Conservation (phyloP, 2,113 vertebrate genomes). For the Seriola dumerili region DNA sequence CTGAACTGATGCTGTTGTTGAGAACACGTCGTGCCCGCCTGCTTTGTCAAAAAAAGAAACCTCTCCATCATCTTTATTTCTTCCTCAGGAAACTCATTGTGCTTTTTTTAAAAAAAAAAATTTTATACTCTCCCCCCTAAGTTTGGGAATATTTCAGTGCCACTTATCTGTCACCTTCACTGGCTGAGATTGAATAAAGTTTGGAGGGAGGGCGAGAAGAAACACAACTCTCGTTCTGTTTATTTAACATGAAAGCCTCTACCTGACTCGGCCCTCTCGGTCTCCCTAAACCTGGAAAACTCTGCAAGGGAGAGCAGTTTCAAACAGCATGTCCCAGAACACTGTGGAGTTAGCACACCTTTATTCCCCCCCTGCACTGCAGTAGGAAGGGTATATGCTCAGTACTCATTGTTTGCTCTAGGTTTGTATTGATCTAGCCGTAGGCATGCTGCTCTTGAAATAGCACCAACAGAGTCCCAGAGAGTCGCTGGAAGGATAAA, state of each 20-base stretch:
- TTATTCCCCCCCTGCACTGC: slow-evolving; percentile 60
- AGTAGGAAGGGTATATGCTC: slow-evolving; percentile 54
- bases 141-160: slow-evolving; percentile 10
- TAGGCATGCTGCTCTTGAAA: slow-evolving; percentile 77
- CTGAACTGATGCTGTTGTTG: slow-evolving; percentile 13
- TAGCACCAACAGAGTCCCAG: slow-evolving; percentile 66
- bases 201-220: not conserved
- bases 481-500: slow-evolving; percentile 40
- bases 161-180: slow-evolving; percentile 30
- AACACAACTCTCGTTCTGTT: slow-evolving; percentile 19
- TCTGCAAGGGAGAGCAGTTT: slow-evolving; percentile 26
- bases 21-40: slow-evolving; percentile 28
- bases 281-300: slow-evolving; percentile 35
- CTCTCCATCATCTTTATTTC: slow-evolving; percentile 38
- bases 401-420: slow-evolving; percentile 58
- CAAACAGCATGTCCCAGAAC: slow-evolving; percentile 59
- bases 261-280: not conserved
- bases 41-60: slow-evolving; percentile 39
- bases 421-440: slow-evolving; percentile 75
- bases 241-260: slow-evolving; percentile 27
- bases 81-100: slow-evolving; percentile 4
- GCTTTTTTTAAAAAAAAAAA: not conserved
- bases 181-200: slow-evolving; percentile 33
- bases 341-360: slow-evolving; percentile 50
- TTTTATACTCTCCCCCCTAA: not conserved